Evolutionary conservation across 1,140 invertebrate species (phyloP), one percentile per base, ranked within the genome.

Genomic region (Mycetomoellerius zeteki): DNA sequence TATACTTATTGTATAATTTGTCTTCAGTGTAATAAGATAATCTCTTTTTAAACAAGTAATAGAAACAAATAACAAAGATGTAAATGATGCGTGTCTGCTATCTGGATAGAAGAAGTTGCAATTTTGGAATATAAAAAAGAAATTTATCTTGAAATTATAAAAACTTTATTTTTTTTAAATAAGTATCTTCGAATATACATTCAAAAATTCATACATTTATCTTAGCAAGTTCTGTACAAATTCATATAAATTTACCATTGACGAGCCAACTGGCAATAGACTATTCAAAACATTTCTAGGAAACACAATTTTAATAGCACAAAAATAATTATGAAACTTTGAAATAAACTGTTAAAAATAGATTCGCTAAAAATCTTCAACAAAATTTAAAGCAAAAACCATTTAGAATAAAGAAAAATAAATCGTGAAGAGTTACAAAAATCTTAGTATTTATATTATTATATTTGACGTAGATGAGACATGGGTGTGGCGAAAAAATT

Each of bases 261-360:
- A 27, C 2, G 33, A 56, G 52, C 67, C 47, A 56, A 24, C 12
- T 82, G 52, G 19, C 37, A 82, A 72, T 47, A 73, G 10, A 72
- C 2, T 19, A 50, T 30, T 47, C 37, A 50, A 82, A 82, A 82
- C 33, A 73, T 6, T 72, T 72, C 33, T 71, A 72, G 24, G 54
- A 72, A 60, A 14, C 14, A 33, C 8, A 58, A 30, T 1, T 72
- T 43, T 71, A 47, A 64, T 7, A 56, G 37, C 8, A 65, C 19
- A 81, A 71, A 82, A 82, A 82, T 82, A 82, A 58, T 72, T 50
- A 82, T 37, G 14, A 60, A 71, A 60, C 7, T 60, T 14, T 50
- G 19, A 81, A 71, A 58, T 56, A 72, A 82, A 2, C 6, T 47
- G 14, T 58, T 58, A 58, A 60, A 73, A 73, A 24, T 43, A 60